These are phyloP conservation scores for Vulpes lagopus DNA, from an alignment of 2,113 vertebrate species.

Conservation along the genomic window DNA sequence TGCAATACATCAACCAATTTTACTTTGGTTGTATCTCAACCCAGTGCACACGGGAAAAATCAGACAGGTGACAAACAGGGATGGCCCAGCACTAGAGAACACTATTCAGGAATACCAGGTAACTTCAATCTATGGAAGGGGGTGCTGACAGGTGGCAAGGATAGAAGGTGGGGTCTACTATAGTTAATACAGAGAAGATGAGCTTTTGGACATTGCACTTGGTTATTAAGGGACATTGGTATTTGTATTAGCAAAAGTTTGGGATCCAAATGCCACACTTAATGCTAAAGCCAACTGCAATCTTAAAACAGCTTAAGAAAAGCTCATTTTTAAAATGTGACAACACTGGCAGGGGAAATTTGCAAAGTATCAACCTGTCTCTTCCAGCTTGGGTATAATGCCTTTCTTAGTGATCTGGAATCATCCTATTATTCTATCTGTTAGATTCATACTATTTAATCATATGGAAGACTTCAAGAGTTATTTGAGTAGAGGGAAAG, in stretches of 20 bases:
- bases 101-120: neutral
- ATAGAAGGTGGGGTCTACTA: neutral
- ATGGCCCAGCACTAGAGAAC: neutral
- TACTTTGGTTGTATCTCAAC: neutral
- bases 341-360: neutral
- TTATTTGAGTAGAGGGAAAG: neutral
- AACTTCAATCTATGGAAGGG: neutral
- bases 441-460: neutral
- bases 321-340: neutral
- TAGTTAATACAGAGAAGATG: neutral
- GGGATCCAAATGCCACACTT: neutral
- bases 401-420: neutral
- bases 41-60: neutral
- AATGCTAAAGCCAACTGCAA: neutral
- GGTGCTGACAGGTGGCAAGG: neutral
- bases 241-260: neutral
- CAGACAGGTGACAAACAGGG: neutral
- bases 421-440: neutral
- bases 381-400: neutral
- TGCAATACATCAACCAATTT: neutral
- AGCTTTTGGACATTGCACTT: neutral
- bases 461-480: neutral
- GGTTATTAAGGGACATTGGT: neutral
- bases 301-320: neutral
- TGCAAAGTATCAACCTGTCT: neutral